These are phyloP conservation scores for Thryonomys swinderianus DNA, from an alignment of 2,113 vertebrate genomes.

Conservation along the genomic window DNA sequence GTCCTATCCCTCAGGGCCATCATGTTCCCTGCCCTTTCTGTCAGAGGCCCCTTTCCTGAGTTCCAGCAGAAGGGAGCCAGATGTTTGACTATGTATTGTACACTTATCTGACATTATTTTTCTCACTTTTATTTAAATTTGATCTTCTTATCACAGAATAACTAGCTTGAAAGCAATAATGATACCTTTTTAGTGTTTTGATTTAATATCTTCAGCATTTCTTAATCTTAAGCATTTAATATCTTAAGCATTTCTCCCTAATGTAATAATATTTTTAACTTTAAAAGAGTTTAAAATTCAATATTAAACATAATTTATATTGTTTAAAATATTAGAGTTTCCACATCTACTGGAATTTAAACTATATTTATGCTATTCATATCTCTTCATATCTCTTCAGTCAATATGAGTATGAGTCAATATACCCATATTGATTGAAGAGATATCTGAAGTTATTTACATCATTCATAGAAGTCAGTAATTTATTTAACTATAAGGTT, in stretches of 20 bases:
- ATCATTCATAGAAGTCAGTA: neutral
- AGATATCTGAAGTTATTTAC: neutral
- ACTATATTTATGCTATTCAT: neutral
- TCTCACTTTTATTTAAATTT: neutral
- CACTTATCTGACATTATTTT: neutral
- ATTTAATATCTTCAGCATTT: slow-evolving; percentile 11
- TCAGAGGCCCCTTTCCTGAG: neutral
- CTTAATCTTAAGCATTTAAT: too few species aligned
- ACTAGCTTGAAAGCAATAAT: neutral
- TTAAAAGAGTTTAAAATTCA: neutral
- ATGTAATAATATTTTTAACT: neutral
- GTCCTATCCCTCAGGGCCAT: neutral
- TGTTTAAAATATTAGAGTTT: slow-evolving; percentile 12
- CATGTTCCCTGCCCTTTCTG: neutral
- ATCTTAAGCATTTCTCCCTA: neutral
- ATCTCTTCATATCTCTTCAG: too few species aligned
- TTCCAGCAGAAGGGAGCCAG: neutral
- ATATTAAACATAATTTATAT: neutral
- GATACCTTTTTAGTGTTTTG: neutral
- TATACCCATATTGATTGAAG: too few species aligned
- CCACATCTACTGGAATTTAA: neutral
- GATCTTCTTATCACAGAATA: neutral
- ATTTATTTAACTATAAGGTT: neutral
- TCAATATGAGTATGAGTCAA: too few species aligned
- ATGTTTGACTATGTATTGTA: neutral